Evolutionary conservation across 2,888 invertebrate species (phyloP), one percentile per base, ranked within the genome.

Genomic region (Dyspetes luteomarginatus): DNA sequence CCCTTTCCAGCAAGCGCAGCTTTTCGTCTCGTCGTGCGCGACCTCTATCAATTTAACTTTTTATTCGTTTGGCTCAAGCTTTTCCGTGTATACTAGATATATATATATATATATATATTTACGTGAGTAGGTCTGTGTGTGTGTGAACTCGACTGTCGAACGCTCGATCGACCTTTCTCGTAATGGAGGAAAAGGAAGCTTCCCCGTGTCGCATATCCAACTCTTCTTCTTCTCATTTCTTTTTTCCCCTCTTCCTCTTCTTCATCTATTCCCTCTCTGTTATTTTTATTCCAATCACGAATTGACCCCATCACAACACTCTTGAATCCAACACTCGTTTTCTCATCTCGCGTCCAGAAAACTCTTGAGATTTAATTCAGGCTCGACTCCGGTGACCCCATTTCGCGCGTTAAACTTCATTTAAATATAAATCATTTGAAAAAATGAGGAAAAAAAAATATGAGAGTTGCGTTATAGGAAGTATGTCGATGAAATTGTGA

Each of bases 11-110:
- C 48, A 48, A 48, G 15, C 5, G 52, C 28, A 28, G 41, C 69
- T 41, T 62, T 26, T 58, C 52, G 17, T 7, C 28, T 56, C 60
- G 56, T 56, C 30, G 52, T 74, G 45, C 43, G 78, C 78, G 78
- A 75, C 80, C 84, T 85, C 85, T 84, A 88, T 87, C 87, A 86
- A 87, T 88, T 87, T 84, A 87, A 88, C 86, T 88, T 87, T 84
- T 87, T 85, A 84, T 84, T 84, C 82, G 82, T 77, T 78, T 36
- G 62, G 56, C 69, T 69, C 68, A 62, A 77, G 69, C 65, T 56
- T 30, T 55, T 28, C 45, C 45, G 12, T 69, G 28, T 48, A 30
- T 55, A 24, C 52, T n/a, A 7, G 48, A 24, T 76, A 28, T 24
- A 15, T 65, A 19, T 45, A 48, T 58, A 22, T 12, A 24, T 26